Evolutionary conservation across 2,888 invertebrate species (phyloP), one percentile per base, ranked within the genome.

Genomic region (Lepidocyrtoides sp.): DNA sequence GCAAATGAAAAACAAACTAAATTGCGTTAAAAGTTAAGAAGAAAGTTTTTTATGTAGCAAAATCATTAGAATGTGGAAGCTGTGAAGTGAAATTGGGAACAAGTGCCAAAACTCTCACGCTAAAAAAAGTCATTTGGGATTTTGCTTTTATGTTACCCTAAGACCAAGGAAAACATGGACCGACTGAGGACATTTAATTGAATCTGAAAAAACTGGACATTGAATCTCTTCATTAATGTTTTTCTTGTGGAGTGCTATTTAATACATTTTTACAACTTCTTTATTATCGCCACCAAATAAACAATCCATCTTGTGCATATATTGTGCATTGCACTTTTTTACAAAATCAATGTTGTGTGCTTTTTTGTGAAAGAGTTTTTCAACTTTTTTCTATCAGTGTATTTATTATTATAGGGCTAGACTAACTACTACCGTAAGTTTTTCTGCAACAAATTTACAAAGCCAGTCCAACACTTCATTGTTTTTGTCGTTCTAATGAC

Each of bases 91-190:
- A 48, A 5, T 26, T 44, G 20, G 10, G 44, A 83, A 83, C 1
- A 81, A 32, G 54, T 81, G 81, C 41, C 10, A 54, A 72, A 81
- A 32, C 48, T 83, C 83, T 41, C 83, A 83, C 83, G 23, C n/a
- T 57, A 8, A 29, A 48, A 81, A 81, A 83, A 83, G 41, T 83
- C 4, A 66, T 44, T 69, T 41, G 17, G 26, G 7, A 41, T 36
- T 69, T 17, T 8, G 51, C 23, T 54, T 26, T 63, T 83, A 44
- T 66, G n/a, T n/a, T n/a, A n/a, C n/a, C n/a, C n/a, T n/a, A n/a
- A n/a, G n/a, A n/a, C n/a, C n/a, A n/a, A n/a, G n/a, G n/a, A n/a
- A n/a, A n/a, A n/a, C n/a, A n/a, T n/a, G n/a, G n/a, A n/a, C n/a
- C n/a, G n/a, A n/a, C n/a, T n/a, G n/a, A n/a, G n/a, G n/a, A n/a